phyloP scores from a whole-genome alignment of 2,797 vertebrate genomes.

The Hydrocynus forskahlii region DNA sequence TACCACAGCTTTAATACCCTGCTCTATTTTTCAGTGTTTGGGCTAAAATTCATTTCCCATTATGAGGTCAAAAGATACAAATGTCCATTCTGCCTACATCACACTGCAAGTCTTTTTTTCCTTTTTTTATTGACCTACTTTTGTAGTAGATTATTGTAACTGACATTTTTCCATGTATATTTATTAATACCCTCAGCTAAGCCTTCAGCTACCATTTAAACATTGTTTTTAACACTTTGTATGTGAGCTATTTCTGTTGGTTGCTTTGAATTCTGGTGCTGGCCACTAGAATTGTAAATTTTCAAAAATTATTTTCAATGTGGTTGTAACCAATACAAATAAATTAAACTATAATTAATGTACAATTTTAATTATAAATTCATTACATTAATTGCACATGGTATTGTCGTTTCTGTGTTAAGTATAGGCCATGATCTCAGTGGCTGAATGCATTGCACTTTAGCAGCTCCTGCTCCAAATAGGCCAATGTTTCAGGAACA shows the following conservation, averaged over 20 bases:
- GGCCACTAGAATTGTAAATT: no score
- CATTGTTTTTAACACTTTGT: slow-evolving; percentile 71
- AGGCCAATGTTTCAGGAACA: slow-evolving; percentile 62
- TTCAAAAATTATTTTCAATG: no score
- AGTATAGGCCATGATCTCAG: slow-evolving; percentile 5
- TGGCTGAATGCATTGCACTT: slow-evolving; percentile 66
- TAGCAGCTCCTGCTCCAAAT: slow-evolving; percentile 64
- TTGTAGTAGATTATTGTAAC: slow-evolving; percentile 81
- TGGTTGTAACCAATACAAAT: no score
- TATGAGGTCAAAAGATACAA: slow-evolving; percentile 69
- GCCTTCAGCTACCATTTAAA: slow-evolving; percentile 74
- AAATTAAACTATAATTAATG: no score
- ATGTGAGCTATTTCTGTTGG: slow-evolving; percentile 51
- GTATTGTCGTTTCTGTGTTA: not conserved
- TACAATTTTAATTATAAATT: no score
- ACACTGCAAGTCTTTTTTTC: slow-evolving; percentile 51
- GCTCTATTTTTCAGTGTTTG: slow-evolving; percentile 71
- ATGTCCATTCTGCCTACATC: slow-evolving; percentile 70
- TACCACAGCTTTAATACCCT: slow-evolving; percentile 72
- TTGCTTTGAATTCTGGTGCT: no score
- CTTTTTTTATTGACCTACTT: slow-evolving; percentile 76
- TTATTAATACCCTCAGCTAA: slow-evolving; percentile 81
- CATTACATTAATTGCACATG: no score
- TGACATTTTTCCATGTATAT: slow-evolving; percentile 79
- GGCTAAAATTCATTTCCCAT: slow-evolving; percentile 70